Evolutionary conservation across 2,113 vertebrate species (phyloP), one percentile per base, ranked within the genome.

Genomic region (Sylvietta virens): DNA sequence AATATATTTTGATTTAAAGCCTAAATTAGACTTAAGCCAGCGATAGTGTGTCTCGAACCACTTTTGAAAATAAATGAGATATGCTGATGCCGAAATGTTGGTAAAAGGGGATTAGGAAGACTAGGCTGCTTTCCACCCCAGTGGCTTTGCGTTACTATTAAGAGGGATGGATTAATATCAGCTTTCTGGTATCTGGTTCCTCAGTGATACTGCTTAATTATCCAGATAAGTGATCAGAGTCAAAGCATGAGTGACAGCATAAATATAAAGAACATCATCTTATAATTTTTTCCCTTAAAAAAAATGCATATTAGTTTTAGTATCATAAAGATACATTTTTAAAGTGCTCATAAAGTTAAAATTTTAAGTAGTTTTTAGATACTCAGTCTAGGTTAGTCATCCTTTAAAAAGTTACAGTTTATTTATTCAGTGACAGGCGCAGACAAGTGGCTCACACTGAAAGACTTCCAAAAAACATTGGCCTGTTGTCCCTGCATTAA

Each of bases 171-270:
- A 98, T 98, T 98, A 98, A 98, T 98, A 98, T 98, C 98, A 98
- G 92, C 97, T 98, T 98, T 97, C 96, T 47, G 94, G 92, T 98
- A 98, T 98, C 98, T 98, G 98, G 95, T 96, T 98, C 93, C 97
- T 97, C 77, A 95, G 98, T 98, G 98, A 98, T 98, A 98, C 92
- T 98, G 98, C 97, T 97, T 98, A 98, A 98, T 98, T 98, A 98
- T 98, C 97, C 98, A 98, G 97, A 98, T 98, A 98, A 98, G 94
- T 98, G 97, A 98, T 98, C 97, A 94, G 95, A 96, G 97, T 97
- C 97, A 97, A 95, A 98, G 97, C 95, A 92, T 94, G 96, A 96
- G 84, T 86, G 96, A 91, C 94, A 89, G 95, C 67, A 87, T 94
- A 96, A 96, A 97, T 98, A 96, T 93, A 92, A 88, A 90, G 62